Base-by-base conservation (phyloP, 2,113 vertebrate genomes). In the Brachyhypopomus gauderio region DNA sequence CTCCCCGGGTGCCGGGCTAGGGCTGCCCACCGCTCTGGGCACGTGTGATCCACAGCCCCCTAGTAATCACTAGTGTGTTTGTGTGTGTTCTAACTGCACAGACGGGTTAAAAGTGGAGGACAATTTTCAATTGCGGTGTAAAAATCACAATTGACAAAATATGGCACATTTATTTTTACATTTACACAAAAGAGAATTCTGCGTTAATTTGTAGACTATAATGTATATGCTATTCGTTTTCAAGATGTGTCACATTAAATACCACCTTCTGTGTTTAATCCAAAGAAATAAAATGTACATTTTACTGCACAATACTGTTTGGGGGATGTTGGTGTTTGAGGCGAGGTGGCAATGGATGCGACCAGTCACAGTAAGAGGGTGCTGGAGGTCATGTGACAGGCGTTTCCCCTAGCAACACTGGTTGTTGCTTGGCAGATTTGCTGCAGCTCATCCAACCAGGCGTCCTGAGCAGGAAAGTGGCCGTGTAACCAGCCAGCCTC, bases 381-480 rank as follows among this genome's bases (percentile, higher is more conserved):
- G 25, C 45, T 56, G 3, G 45, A 75, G 34, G 14, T 66, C 75
- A 69, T 78, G 80, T 80, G 80, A 83, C 52, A 55, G 76, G 48
- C 73, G 17, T 80, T 80, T 74, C 20, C 63, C 78, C 80, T 71
- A 78, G 69, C 80, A 80, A 83, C 84, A 75, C 60, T 75, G 73
- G 75, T 59, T 83, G 83, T 87, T 85, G 86, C 86, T 77, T 81
- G 78, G 86, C 83, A 78, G 80, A 87, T 87, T 83, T 85, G 59
- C 77, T 30, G 25, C 16, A 36, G 36, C 34, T 45, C 48, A 71
- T 58, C 73, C 59, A 79, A 79, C 84, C 84, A 79, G 80, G 56
- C 22, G 56, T 27, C 8, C 30, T 5, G 69, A 67, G 52, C 27
- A 70, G 19, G 59, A 66, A 19, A 38, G 64, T 58, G 70, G 58